Evolutionary conservation across 2,797 vertebrate genomes (phyloP).

Genomic region (Xiphorhynchus erythropygius): DNA sequence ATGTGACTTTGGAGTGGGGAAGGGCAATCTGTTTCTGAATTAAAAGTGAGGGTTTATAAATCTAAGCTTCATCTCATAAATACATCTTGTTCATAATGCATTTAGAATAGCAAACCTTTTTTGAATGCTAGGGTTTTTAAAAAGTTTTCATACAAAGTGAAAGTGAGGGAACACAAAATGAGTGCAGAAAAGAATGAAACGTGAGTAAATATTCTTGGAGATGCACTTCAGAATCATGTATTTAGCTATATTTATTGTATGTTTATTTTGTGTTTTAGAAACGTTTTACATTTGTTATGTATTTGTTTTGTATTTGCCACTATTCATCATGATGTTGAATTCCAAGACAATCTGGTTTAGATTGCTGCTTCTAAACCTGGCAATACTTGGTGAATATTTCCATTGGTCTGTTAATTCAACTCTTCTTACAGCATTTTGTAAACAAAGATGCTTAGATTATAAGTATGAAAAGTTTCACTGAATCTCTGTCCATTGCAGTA

Average conservation of each 20-base stretch:
- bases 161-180: accelerated
- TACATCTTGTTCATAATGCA: not conserved
- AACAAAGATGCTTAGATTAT: not conserved
- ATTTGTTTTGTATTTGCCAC: not conserved
- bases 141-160: not conserved
- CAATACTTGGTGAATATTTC: not conserved
- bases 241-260: not conserved
- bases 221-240: not conserved
- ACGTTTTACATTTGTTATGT: not conserved
- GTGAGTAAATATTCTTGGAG: not conserved
- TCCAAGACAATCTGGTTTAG: not conserved
- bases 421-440: not conserved
- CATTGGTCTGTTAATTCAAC: not conserved
- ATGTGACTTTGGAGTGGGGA: accelerated
- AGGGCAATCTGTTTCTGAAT: not conserved
- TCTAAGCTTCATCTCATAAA: not conserved
- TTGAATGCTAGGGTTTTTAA: not conserved
- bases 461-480: not conserved
- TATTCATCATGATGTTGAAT: not conserved
- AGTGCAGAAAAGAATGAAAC: not conserved
- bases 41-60: not conserved
- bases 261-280: not conserved
- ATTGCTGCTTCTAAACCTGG: not conserved
- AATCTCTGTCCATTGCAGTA: not conserved
- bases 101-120: not conserved